phyloP scores from a whole-genome alignment of 2,113 vertebrate species.

The Glareola pratincola region DNA sequence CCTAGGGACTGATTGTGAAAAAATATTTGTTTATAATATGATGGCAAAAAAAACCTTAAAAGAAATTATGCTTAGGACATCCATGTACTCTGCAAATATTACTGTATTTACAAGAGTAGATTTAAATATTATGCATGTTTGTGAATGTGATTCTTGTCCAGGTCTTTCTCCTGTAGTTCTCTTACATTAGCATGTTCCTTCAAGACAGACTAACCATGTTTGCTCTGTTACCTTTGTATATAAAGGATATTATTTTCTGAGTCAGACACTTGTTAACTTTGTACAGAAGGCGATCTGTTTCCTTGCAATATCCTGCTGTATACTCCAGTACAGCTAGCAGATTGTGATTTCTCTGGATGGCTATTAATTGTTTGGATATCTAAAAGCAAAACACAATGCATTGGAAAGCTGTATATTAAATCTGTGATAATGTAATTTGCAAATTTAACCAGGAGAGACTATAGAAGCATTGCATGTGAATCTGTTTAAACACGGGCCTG shows the following conservation, averaged over 20 bases:
- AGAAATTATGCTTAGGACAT: not conserved
- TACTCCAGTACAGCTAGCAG: not conserved
- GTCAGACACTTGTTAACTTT: not conserved
- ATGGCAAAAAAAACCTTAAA: not conserved
- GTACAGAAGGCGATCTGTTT: not conserved
- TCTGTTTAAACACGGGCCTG: not conserved
- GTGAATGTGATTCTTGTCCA: not conserved
- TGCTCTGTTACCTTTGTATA: not conserved
- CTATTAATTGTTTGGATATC: not conserved
- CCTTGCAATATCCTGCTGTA: not conserved
- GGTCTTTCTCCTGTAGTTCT: not conserved
- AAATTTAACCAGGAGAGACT: not conserved
- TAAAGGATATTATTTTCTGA: not conserved
- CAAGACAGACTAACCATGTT: not conserved
- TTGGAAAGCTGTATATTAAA: not conserved
- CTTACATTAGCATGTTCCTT: not conserved
- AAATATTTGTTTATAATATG: not conserved
- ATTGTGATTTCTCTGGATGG: not conserved
- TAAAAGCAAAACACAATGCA: not conserved
- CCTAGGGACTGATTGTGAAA: not conserved
- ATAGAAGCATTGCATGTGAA: not conserved
- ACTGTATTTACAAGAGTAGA: not conserved
- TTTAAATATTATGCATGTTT: not conserved
- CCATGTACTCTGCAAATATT: not conserved
- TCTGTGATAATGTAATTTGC: not conserved